A percentile compares a stretch with the other conserved stretches of the same genome.
These are phyloP conservation scores for Caenorhabditis elegans DNA, from an alignment of 1,140 invertebrate genomes.

Conservation along the genomic window WBcel235 BX284606.5:10118001-10118500, in stretches of 20 bases:
- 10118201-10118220: conserved; percentile 11
- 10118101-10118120: neutral
- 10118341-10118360: neutral
- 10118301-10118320: neutral
- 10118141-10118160: neutral
- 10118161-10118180: conserved; percentile 6
- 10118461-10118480: neutral
- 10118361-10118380: neutral
- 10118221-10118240: neutral
- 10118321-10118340: neutral
- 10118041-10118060: too few relatives aligned
- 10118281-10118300: conserved; percentile 27
- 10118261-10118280: conserved; percentile 24
- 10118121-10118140: too few relatives aligned
- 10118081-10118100: neutral
- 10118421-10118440: too few relatives aligned
- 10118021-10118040: neutral
- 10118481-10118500: neutral
- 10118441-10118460: too few relatives aligned
- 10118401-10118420: too few relatives aligned
- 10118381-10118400: neutral
- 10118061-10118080: neutral
- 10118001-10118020: too few relatives aligned
- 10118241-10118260: neutral
- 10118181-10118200: conserved; percentile 30